Evolutionary conservation across 2,113 vertebrate species (phyloP).

Genomic region (Carettochelys insculpta): DNA sequence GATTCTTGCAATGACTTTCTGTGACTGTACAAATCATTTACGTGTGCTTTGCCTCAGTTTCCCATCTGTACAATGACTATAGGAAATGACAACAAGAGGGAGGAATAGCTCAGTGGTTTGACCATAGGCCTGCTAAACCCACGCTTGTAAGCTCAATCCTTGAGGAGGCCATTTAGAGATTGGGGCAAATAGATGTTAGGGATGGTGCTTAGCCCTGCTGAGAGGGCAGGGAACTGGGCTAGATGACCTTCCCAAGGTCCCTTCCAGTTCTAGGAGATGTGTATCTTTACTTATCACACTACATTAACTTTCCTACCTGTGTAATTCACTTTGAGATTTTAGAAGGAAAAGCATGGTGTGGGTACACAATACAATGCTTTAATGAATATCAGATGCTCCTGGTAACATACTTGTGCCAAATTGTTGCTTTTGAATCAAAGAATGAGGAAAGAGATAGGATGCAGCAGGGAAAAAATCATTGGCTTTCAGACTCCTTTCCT

Average conservation of each 20-base stretch:
- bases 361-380: constrained; percentile 19
- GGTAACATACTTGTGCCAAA: not conserved
- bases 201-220: too few relatives aligned
- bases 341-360: not conserved
- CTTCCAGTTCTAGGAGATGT: too few relatives aligned
- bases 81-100: too few relatives aligned
- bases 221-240: too few relatives aligned
- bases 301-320: not conserved
- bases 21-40: not conserved
- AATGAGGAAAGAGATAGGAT: not conserved
- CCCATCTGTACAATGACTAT: not conserved
- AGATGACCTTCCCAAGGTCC: too few relatives aligned
- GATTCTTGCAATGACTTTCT: not conserved
- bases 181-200: too few relatives aligned
- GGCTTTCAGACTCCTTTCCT: not conserved
- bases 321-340: not conserved
- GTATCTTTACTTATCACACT: too few relatives aligned
- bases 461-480: not conserved
- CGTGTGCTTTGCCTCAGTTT: not conserved
- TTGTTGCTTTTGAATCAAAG: not conserved
- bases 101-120: too few relatives aligned
- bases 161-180: too few relatives aligned
- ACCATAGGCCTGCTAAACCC: too few relatives aligned
- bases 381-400: not conserved
- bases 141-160: too few relatives aligned